Evolutionary conservation across 2,113 vertebrate species (phyloP).

Genomic region (Psophia crepitans): DNA sequence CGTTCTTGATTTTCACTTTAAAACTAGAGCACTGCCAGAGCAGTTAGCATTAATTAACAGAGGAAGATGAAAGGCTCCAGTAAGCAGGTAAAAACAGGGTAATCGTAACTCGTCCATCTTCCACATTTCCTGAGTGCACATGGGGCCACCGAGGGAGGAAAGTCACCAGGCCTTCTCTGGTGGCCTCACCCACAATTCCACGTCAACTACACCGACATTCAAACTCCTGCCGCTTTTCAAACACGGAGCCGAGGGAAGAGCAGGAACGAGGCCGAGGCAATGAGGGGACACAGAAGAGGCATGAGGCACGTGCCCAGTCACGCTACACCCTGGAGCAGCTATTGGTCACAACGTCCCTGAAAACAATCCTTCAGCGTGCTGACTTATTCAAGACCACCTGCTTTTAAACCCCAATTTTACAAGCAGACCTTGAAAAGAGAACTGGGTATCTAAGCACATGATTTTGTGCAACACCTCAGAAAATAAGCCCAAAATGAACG

Average conservation of each 20-base stretch:
- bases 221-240: not conserved
- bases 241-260: not conserved
- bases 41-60: constrained; percentile 47
- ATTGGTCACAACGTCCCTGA: not conserved
- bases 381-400: not conserved
- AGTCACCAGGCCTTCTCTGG: not conserved
- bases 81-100: not conserved
- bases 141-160: not conserved
- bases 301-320: not conserved
- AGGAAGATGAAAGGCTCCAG: constrained; percentile 11
- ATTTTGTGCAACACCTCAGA: not conserved
- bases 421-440: not conserved
- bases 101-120: not conserved
- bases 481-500: not conserved
- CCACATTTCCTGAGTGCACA: not conserved
- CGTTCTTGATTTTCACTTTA: not conserved
- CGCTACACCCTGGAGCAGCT: not conserved
- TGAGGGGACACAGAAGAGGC: not conserved
- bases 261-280: rapidly evolving
- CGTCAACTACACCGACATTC: rapidly evolving
- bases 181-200: not conserved
- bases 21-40: constrained; percentile 21
- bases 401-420: not conserved
- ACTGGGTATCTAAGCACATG: not conserved
- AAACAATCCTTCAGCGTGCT: not conserved